Conservation (phyloP, 2,797 vertebrate genomes). For the Cygnus olor region DNA sequence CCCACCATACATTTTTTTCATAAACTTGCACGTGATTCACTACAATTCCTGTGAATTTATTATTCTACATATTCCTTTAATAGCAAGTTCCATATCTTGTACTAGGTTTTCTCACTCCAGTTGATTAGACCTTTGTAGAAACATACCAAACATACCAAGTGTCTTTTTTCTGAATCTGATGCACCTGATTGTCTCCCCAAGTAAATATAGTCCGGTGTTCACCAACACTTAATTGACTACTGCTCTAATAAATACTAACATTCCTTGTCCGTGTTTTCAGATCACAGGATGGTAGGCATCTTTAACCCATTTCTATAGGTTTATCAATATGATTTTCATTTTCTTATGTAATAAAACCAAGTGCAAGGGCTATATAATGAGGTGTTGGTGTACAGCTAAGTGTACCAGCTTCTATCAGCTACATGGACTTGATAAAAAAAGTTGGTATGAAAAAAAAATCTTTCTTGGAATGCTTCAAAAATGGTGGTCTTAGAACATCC, state of each 20-base stretch:
- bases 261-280: neutral
- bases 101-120: neutral
- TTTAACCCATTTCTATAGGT: neutral
- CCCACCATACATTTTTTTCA: neutral
- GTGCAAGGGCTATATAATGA: neutral
- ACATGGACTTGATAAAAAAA: neutral
- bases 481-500: neutral
- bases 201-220: neutral
- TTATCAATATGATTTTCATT: neutral
- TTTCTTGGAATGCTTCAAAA: neutral
- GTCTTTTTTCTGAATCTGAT: neutral
- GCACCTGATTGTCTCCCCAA: neutral
- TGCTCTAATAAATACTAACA: neutral
- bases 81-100: neutral
- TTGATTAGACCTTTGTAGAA: neutral
- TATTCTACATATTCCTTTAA: neutral
- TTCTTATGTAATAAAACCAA: neutral
- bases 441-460: rapidly evolving
- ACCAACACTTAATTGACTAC: neutral
- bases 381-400: neutral
- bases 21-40: neutral
- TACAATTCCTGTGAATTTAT: neutral
- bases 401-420: neutral
- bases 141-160: neutral
- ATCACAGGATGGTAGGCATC: neutral